Evolutionary conservation across 2,113 vertebrate species (phyloP), one percentile per base, ranked within the genome.

Genomic region (Andinoacara biseriatus): DNA sequence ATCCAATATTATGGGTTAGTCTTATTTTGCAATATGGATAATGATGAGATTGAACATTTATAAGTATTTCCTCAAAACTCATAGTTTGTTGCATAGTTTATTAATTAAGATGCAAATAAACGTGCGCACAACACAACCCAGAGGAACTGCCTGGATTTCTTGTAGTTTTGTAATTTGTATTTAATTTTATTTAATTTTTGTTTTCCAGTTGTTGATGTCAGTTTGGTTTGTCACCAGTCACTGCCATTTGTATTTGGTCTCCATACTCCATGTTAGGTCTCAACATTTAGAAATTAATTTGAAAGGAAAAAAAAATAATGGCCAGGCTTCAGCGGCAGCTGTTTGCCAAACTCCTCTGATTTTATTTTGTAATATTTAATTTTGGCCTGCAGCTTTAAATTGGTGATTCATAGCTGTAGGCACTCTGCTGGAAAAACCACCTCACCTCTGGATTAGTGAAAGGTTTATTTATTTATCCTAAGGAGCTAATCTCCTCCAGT

Each of bases 391-490:
- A 83, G 33, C 76, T 63, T 76, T 69, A 69, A 62, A 43, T 77
- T 10, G 0, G 17, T 74, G 29, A 59, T 67, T 83, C 24, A 60
- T 52, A 60, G 59, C 58, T 78, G 43, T 26, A 76, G 75, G 38
- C 65, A 54, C 15, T 80, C 40, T 33, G 9, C 54, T 33, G 40
- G 46, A 83, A 65, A 59, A 69, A 20, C 24, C 67, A 80, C 20
- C 61, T 75, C 56, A 69, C 22, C 57, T 33, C 72, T 69, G 78
- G 61, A 85, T 87, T 82, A 76, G 58, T 60, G 69, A 65, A 31
- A 62, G 58, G 49, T 63, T 82, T 78, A 60, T 89, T 82, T 84
- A 17, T 26, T 26, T 46, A 82, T 76, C 60, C 20, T 33, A 40
- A 65, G 72, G 22, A 52, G 22, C 40, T 83, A 82, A 82, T 86